Percentiles rank a stretch among this genome's conserved stretches.
These are phyloP conservation scores for Mesocricetus auratus DNA, from an alignment of 2,113 vertebrate genomes.

Conservation along the genomic window DNA sequence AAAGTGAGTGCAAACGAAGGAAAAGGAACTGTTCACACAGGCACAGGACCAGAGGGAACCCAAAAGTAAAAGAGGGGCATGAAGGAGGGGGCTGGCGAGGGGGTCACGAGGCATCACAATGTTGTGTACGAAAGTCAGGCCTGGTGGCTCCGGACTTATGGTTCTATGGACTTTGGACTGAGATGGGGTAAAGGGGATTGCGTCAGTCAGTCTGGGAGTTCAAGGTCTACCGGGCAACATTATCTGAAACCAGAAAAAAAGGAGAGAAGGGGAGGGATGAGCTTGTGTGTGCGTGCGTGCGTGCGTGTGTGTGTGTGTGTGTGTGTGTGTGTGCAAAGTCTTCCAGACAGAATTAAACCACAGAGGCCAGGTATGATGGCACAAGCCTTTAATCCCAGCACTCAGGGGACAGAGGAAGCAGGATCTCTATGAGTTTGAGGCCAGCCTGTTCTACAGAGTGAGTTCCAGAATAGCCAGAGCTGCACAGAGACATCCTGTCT, in stretches of 20 bases:
- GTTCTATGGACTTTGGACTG: not conserved
- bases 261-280: no score
- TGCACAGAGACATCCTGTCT: not conserved
- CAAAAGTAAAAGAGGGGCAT: not conserved
- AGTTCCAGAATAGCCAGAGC: no score
- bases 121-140: not conserved
- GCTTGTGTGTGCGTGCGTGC: not conserved
- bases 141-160: no score
- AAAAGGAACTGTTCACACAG: not conserved
- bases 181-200: not conserved
- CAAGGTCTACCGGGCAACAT: not conserved
- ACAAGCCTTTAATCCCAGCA: not conserved
- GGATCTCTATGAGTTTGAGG: not conserved
- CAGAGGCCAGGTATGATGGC: not conserved
- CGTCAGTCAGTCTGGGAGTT: not conserved
- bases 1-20: not conserved
- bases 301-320: not conserved
- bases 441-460: not conserved
- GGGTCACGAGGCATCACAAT: not conserved
- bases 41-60: fast-evolving
- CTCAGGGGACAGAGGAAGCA: not conserved
- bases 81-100: not conserved
- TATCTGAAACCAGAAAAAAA: not conserved
- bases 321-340: not conserved
- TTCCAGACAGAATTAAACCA: not conserved